Evolutionary conservation across 1,140 invertebrate genomes (phyloP).

Genomic region (Drosophila parvula): DNA sequence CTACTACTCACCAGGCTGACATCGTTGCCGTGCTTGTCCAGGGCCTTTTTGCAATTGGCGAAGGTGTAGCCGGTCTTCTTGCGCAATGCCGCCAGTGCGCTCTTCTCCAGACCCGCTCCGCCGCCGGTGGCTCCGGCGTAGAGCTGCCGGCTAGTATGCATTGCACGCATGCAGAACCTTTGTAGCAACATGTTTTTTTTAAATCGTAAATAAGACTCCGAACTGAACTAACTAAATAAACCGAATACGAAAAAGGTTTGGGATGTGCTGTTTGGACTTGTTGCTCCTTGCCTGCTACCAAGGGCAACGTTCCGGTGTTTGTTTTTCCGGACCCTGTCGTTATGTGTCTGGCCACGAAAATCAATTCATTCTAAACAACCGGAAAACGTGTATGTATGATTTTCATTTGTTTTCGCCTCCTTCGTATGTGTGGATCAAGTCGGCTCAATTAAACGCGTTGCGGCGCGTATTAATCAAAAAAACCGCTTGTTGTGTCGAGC

Average conservation of each 20-base stretch:
- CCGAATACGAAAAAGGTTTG: not conserved
- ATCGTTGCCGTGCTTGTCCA: conserved; percentile 95
- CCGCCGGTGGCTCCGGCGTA: conserved; percentile 83
- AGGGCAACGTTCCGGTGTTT: conserved; percentile 48
- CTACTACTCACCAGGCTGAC: conserved; percentile 84
- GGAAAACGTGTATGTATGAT: conserved; percentile 23
- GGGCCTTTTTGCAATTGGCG: conserved; percentile 96
- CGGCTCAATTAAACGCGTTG: conserved; percentile 35
- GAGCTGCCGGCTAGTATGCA: conserved; percentile 84
- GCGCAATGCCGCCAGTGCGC: conserved; percentile 90
- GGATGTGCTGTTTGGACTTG: conserved; percentile 24
- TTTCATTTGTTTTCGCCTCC: conserved; percentile 60
- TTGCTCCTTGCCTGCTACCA: conserved; percentile 54
- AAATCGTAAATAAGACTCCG: not conserved
- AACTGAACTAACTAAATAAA: not conserved
- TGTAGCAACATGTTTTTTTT: conserved; percentile 44
- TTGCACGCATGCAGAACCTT: conserved; percentile 51
- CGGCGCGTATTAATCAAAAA: conserved; percentile 32
- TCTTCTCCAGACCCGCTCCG: conserved; percentile 85
- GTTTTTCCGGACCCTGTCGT: conserved; percentile 28
- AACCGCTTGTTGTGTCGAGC: conserved; percentile 14
- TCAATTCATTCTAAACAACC: conserved; percentile 60
- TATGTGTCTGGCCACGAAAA: conserved; percentile 49
- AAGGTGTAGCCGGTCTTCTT: conserved; percentile 98
- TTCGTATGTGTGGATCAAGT: conserved; percentile 40